Conservation (phyloP, 2,113 vertebrate genomes). For the Podarcis raffonei region DNA sequence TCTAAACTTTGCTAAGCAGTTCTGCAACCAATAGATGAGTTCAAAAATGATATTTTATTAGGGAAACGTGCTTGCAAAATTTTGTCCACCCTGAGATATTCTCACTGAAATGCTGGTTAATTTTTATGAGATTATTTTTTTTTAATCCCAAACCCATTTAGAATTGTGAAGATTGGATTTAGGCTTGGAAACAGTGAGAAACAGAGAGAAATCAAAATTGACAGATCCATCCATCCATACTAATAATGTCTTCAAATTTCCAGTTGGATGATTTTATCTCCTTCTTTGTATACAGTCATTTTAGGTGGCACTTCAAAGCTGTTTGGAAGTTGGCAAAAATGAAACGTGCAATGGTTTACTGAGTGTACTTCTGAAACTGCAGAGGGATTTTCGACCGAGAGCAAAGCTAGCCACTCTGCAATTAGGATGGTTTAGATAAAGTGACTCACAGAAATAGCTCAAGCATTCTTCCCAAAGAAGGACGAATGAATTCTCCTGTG, state of each 20-base stretch:
- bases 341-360: slow-evolving; percentile 1
- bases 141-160: too few relatives aligned
- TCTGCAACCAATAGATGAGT: too few relatives aligned
- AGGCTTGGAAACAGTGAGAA: too few relatives aligned
- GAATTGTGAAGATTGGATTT: too few relatives aligned
- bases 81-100: too few relatives aligned
- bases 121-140: too few relatives aligned
- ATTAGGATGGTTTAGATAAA: slow-evolving; percentile 22
- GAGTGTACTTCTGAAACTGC: not conserved
- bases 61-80: too few relatives aligned
- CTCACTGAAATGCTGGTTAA: too few relatives aligned
- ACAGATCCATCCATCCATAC: too few relatives aligned
- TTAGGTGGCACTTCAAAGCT: not conserved
- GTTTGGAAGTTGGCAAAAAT: not conserved
- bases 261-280: not conserved
- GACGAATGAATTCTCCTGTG: not conserved
- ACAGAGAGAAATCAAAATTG: too few relatives aligned
- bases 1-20: too few relatives aligned
- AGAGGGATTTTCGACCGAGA: slow-evolving; percentile 1
- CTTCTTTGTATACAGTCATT: not conserved
- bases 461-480: not conserved
- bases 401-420: not conserved
- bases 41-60: too few relatives aligned
- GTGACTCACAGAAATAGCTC: not conserved
- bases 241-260: not conserved